Base-by-base conservation (phyloP, 2,113 vertebrate species). In the Macrotis lagotis region DNA sequence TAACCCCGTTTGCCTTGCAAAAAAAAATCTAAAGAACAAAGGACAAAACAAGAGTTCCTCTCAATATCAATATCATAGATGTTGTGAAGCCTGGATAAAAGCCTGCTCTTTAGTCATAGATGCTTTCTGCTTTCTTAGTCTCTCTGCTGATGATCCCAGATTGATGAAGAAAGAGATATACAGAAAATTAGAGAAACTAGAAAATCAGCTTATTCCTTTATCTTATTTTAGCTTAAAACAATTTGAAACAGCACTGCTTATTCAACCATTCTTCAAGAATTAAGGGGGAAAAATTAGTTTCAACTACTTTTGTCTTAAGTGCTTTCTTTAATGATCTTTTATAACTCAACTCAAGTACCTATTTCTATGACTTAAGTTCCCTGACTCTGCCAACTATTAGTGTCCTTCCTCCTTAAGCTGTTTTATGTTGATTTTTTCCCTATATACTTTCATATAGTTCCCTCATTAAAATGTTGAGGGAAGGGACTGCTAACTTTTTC, bases 261-360 rank as follows among this genome's bases (percentile, higher is more conserved):
- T 91, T 94, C 95, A 94, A 51, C 0, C 37, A 49, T 74, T 51
- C 50, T 92, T 74, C 92, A 92, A 16, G n/a, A 90, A 44, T 94
- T 94, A 50, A 90, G 93, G 31, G 91, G 0, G 26, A 53, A 53
- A 53, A 53, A 53, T 26, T 10, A 66, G 28, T 12, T 14, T 66
- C 10, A 66, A 66, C 28, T 31, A 37, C 55, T 66, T 66, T 66
- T 37, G 14, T 31, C 3, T 37, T 37, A 66, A 66, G 55, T 66
- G 28, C 2, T 66, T 31, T 66, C 55, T 31, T 66, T 31, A 66
- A 66, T 11, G 11, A 37, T 66, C 55, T 37, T 10, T 31, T 14
- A 66, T 3, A 37, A 37, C 28, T 31, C 28, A 66, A 11, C 55
- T 31, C 55, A 66, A 66, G 55, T 66, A 66, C 55, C 55, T 66